Base-by-base conservation (phyloP, 1,140 invertebrate species). In the Mesaphorura yosii region DNA sequence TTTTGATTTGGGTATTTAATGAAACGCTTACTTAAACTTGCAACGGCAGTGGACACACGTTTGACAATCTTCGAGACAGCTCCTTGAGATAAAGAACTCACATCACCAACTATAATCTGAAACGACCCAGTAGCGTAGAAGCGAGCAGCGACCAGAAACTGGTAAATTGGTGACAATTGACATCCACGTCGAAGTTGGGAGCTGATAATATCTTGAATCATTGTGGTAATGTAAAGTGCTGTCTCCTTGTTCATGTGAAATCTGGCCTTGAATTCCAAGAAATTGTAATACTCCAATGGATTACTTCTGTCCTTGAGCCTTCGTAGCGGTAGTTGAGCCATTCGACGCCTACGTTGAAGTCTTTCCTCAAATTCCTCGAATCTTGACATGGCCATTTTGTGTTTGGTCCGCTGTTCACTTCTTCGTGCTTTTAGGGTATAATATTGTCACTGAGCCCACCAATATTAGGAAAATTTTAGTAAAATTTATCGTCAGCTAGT, bases 171-270 rank as follows among this genome's bases (percentile, higher is more conserved):
- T 17, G 50, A 41, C 1, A 51, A 27, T 10, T 42, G 40, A 28
- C 7, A 10, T 17, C 53, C 46, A 20, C 46, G 1, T 22, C 25
- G 39, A 3, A 51, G 7, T 22, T 22, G 44, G 10, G 22, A 3
- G 45, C 12, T 20, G 20, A 52, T 31, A 22, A 45, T 23, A 2
- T 5, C 10, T 22, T 7, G 23, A 28, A 55, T 55, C 27, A 55
- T 28, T 1, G 37, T 27, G 3, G 22, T 2, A 5, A 55, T 55
- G 26, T 25, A 55, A 1, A 55, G 19, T 12, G 31, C 37, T 19
- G 53, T 55, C 26, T 55, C 53, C 25, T 55, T 55, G 17, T 23
- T 45, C 26, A 55, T 55, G 38, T 55, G 53, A 20, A 44, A 55
- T 6, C 39, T 15, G 1, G 3, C 12, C 29, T 49, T 50, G 27